Evolutionary conservation across 1,140 invertebrate species (phyloP), one percentile per base, ranked within the genome.

Genomic region (Centruroides vittatus): DNA sequence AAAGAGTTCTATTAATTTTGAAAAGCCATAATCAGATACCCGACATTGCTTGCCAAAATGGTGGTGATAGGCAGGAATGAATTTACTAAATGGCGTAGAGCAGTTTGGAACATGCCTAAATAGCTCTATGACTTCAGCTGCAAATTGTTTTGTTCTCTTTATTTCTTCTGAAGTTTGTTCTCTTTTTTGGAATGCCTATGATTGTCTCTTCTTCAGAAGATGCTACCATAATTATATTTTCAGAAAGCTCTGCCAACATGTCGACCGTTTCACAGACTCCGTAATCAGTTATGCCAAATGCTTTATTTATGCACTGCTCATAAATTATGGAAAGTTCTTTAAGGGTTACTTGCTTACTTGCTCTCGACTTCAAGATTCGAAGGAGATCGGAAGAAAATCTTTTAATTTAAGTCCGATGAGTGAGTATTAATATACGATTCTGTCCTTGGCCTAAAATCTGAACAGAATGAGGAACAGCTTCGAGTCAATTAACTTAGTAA

Each of bases 21-120:
- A 84, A 69, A 93, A 95, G 2, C 93, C 93, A 73, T 93, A 96
- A 75, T 95, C 89, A 7, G 91, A 85, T 0, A 97, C 86, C 55
- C 89, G 83, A 70, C 92, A 91, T 73, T 97, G 93, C 65, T 87
- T 81, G 4, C 88, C 89, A 73, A 93, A 97, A 73, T 95, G 91
- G 68, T 94, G 90, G 76, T 97, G 93, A 78, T 95, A 97, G 0
- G 89, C 84, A 10, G 93, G 91, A 35, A 95, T 91, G 71, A 98
- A 97, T 70, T 92, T 90, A 66, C 89, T 87, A 73, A 96, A 95
- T 47, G 84, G 74, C 81, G 96, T 90, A 35, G 82, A 81, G 68
- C 86, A 88, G 66, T 90, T 85, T 0, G 90, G 86, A 23, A 86
- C 86, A 71, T 91, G 86, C 62, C 86, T 82, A 5, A 98, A 78